These are phyloP conservation scores for Aeoliscus strigatus DNA, from an alignment of 2,797 vertebrate genomes.

Conservation along the genomic window DNA sequence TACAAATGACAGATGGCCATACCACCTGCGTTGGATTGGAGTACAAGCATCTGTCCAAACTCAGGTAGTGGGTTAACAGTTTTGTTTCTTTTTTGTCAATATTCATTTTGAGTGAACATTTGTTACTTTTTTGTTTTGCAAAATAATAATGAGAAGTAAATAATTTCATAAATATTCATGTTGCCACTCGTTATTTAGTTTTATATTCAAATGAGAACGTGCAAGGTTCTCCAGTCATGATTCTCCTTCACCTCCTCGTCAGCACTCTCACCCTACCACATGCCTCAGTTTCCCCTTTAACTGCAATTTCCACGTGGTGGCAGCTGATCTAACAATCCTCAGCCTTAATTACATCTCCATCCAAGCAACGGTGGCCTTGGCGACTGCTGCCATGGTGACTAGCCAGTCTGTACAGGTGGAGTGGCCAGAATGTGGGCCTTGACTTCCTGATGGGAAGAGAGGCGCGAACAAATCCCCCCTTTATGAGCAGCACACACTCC, in stretches of 20 bases:
- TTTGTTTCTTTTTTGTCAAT: background rate
- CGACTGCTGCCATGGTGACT: constrained; percentile 71
- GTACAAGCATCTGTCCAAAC: constrained; percentile 87
- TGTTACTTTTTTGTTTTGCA: too few relatives aligned
- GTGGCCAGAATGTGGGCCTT: constrained; percentile 65
- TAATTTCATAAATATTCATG: background rate
- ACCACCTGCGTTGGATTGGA: constrained; percentile 89
- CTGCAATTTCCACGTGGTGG: constrained; percentile 59
- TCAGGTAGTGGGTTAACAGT: constrained; percentile 82
- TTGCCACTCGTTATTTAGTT: background rate
- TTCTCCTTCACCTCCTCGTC: constrained; percentile 27
- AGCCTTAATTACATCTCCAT: constrained; percentile 69
- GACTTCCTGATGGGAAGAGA: constrained; percentile 70
- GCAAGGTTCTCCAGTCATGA: constrained; percentile 4
- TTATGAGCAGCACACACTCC: constrained; percentile 56
- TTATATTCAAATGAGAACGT: constrained; percentile 12
- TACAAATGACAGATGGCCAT: constrained; percentile 98
- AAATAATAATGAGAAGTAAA: too few relatives aligned
- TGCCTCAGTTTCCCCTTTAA: constrained; percentile 56
- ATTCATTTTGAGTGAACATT: too few relatives aligned
- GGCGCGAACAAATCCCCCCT: constrained; percentile 67
- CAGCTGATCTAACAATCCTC: constrained; percentile 66
- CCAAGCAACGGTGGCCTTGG: constrained; percentile 69
- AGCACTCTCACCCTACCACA: constrained; percentile 36
- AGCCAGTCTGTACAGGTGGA: constrained; percentile 77